Evolutionary conservation across 2,113 vertebrate species (phyloP).

Genomic region (Galbula dea): DNA sequence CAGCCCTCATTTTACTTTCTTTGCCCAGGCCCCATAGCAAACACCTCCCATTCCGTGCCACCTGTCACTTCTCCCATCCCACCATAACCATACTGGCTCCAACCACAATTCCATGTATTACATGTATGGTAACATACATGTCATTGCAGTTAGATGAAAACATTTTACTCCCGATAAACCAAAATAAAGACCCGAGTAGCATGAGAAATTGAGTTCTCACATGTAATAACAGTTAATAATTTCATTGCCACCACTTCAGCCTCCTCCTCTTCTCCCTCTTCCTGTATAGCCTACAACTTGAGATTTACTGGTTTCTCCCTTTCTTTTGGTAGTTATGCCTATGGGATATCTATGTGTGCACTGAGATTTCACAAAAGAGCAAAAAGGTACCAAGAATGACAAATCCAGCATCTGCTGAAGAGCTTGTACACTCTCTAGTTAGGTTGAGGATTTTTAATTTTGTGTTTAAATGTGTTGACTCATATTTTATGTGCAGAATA

Average conservation of each 20-base stretch:
- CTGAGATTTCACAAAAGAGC: neutral
- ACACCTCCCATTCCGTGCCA: neutral
- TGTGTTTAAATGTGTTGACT: neutral
- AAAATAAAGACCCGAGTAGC: neutral
- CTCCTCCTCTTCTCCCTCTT: too few relatives aligned
- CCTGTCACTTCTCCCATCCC: neutral
- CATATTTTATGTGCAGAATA: neutral
- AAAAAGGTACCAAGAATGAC: accelerated
- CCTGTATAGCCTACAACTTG: neutral
- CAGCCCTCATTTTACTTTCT: neutral
- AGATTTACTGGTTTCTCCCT: neutral
- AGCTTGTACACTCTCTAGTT: neutral
- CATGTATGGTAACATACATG: too few relatives aligned
- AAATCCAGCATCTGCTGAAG: neutral
- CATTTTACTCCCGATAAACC: neutral
- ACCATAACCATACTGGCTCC: neutral
- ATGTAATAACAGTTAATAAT: neutral
- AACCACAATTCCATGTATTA: neutral
- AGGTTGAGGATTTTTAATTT: neutral
- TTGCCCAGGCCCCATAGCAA: neutral
- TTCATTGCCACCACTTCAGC: neutral
- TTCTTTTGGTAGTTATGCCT: neutral
- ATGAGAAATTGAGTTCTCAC: neutral
- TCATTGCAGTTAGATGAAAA: neutral
- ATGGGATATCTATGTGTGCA: neutral